A percentile compares a stretch with the other conserved stretches of the same genome.
These are phyloP conservation scores for Hoplostethus mediterraneus DNA, from an alignment of 2,797 vertebrate genomes.

Conservation along the genomic window DNA sequence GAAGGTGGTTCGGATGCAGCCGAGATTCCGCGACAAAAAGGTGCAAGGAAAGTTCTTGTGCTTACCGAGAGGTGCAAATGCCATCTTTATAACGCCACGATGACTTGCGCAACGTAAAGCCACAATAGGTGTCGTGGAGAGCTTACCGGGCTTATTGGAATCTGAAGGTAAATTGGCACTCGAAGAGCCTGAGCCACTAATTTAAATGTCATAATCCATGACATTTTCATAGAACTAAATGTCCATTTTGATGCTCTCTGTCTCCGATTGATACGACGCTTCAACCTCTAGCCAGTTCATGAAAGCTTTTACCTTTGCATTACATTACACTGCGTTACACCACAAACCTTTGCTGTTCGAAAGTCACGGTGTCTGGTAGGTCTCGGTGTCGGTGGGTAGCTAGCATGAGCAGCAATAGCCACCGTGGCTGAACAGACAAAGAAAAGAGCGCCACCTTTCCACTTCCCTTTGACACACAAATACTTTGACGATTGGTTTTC, in stretches of 20 bases:
- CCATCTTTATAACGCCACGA: constrained; percentile 10
- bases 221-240: constrained; percentile 68
- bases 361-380: background rate
- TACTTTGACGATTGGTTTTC: background rate
- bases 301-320: constrained; percentile 8
- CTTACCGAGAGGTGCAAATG: constrained; percentile 34
- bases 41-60: constrained; percentile 19
- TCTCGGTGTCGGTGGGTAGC: background rate
- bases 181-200: constrained; percentile 44
- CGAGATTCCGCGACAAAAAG: constrained; percentile 14
- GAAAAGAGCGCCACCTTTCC: background rate
- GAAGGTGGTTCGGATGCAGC: background rate
- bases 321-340: too few species aligned
- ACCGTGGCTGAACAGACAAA: too few species aligned
- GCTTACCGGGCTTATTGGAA: constrained; percentile 41
- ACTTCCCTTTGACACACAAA: background rate
- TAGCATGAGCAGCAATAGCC: too few species aligned
- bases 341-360: background rate
- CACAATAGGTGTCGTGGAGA: constrained; percentile 36
- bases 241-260: constrained; percentile 12
- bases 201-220: constrained; percentile 57
- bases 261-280: constrained; percentile 32
- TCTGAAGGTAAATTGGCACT: constrained; percentile 55
- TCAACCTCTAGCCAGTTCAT: constrained; percentile 3
- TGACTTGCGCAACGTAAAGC: constrained; percentile 50